These are phyloP conservation scores for Saccostrea glomerata DNA, from an alignment of 1,140 invertebrate species.

Conservation along the genomic window DNA sequence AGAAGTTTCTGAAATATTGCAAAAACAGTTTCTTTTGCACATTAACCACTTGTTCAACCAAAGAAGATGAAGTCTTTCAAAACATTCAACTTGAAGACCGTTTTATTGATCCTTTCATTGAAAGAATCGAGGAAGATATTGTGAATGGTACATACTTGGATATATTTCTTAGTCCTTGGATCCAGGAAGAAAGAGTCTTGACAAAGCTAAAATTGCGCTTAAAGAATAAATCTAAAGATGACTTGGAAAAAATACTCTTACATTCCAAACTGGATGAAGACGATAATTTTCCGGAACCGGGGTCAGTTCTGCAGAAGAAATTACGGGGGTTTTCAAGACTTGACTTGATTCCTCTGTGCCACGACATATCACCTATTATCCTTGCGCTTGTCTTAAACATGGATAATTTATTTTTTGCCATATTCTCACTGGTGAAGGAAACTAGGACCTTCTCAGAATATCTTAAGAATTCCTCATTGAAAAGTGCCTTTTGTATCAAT, in stretches of 20 bases:
- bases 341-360: background rate
- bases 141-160: background rate
- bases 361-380: background rate
- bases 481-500: background rate
- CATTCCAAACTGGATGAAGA: background rate
- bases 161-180: background rate
- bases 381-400: background rate
- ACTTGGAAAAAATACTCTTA: background rate
- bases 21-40: background rate
- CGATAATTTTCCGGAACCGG: background rate
- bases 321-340: background rate
- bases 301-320: background rate
- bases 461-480: slow-evolving; percentile 50
- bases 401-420: background rate
- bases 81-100: background rate
- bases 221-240: background rate
- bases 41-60: background rate
- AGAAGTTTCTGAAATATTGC: background rate
- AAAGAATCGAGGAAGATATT: background rate
- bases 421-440: background rate
- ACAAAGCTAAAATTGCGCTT: background rate
- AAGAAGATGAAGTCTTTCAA: background rate
- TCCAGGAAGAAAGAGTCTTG: background rate
- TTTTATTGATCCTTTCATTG: background rate
- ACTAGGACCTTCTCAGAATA: background rate